phyloP scores from a whole-genome alignment of 2,113 vertebrate species.

The Notechis scutatus region DNA sequence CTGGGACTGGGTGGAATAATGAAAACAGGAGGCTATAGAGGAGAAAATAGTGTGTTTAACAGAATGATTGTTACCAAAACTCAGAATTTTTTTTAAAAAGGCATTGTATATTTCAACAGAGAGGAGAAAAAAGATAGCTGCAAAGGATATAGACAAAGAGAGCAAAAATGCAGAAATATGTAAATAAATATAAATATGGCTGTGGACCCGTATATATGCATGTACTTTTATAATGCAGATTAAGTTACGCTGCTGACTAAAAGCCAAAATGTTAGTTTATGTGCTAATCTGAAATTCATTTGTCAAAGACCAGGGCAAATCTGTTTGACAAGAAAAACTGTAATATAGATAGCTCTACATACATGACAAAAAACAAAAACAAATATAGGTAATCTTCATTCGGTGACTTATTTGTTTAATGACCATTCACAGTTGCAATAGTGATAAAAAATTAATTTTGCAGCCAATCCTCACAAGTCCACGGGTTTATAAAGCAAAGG shows the following conservation, averaged over 20 bases:
- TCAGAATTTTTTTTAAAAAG: background rate
- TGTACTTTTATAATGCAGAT: background rate
- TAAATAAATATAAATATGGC: background rate
- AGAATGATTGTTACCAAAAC: background rate
- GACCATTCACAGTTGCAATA: background rate
- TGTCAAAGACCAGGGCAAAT: background rate
- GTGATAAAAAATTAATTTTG: background rate
- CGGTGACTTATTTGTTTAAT: background rate
- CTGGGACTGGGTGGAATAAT: background rate
- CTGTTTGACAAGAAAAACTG: background rate
- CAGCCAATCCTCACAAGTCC: background rate
- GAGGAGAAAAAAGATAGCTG: background rate
- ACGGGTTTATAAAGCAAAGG: background rate
- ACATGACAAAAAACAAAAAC: background rate
- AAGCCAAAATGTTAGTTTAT: background rate
- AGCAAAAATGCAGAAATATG: background rate
- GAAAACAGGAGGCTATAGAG: background rate
- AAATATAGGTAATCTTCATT: background rate
- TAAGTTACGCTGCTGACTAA: background rate
- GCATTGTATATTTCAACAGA: background rate
- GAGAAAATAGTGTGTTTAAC: background rate
- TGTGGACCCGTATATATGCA: background rate
- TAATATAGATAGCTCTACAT: background rate
- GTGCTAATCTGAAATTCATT: background rate
- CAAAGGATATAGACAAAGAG: background rate